phyloP scores from a whole-genome alignment of 2,113 vertebrate species.

The Mellivora capensis region DNA sequence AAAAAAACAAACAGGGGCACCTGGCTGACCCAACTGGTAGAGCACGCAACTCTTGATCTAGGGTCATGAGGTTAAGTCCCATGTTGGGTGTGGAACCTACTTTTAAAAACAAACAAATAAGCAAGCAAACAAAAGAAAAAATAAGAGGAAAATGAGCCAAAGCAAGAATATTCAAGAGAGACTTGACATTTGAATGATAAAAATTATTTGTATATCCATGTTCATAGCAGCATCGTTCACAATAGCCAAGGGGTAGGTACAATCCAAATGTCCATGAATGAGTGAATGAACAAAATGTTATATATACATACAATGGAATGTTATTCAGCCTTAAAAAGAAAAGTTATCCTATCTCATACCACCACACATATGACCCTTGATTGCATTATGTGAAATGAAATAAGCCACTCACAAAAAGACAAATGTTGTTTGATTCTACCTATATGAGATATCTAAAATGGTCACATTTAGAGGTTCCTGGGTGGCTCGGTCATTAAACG shows the following conservation, averaged over 20 bases:
- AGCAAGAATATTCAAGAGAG: background rate
- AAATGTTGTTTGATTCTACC: background rate
- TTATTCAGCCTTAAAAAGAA: background rate
- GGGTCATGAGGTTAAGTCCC: background rate
- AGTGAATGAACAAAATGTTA: background rate
- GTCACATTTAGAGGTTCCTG: background rate
- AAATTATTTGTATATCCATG: background rate
- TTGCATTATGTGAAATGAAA: background rate
- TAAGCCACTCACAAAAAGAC: background rate
- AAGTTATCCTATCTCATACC: background rate
- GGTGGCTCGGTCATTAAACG: too few species aligned
- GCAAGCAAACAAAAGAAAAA: background rate
- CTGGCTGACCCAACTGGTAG: background rate
- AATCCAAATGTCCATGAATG: background rate
- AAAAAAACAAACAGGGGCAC: background rate
- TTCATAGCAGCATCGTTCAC: background rate
- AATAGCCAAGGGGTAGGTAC: background rate
- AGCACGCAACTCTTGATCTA: background rate
- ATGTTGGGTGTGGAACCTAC: background rate
- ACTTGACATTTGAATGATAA: background rate
- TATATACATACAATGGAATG: background rate
- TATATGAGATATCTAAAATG: background rate
- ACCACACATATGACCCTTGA: background rate
- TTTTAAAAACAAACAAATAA: background rate
- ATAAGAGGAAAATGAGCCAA: background rate